Conservation (phyloP, 35 echinoderm and acorn worm species). For the Chiridota heheva region DNA sequence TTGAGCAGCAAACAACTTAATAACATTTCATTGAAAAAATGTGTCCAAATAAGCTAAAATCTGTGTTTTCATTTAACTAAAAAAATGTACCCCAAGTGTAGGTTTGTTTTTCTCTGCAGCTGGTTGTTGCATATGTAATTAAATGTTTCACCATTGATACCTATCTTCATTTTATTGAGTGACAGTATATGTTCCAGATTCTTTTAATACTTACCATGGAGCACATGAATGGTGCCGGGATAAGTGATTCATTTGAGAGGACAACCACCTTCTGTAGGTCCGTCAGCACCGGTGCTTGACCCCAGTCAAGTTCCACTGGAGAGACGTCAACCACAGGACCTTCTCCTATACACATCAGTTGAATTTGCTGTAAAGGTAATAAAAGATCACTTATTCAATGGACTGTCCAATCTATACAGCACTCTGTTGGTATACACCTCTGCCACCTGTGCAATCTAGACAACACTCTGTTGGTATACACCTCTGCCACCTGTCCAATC, state of each 20-base stretch:
- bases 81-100: too few relatives aligned
- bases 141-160: too few relatives aligned
- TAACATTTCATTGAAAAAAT: too few relatives aligned
- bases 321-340: conserved; percentile 96
- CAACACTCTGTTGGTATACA: not conserved
- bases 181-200: too few relatives aligned
- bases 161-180: too few relatives aligned
- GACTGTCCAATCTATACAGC: not conserved
- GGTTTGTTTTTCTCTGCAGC: too few relatives aligned
- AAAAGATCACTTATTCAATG: too few relatives aligned
- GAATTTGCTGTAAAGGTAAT: conserved; percentile 75
- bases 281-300: conserved; percentile 84
- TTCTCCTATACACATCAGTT: conserved; percentile 90
- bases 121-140: too few relatives aligned
- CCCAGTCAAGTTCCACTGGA: conserved; percentile 88
- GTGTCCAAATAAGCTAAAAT: too few relatives aligned
- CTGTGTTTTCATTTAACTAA: too few relatives aligned
- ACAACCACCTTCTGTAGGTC: conserved; percentile 63
- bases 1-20: too few relatives aligned
- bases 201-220: conserved; percentile 81
- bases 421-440: not conserved
- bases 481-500: too few relatives aligned
- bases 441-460: not conserved
- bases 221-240: conserved; percentile 87
- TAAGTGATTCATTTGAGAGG: conserved; percentile 94